Evolutionary conservation across 2,797 vertebrate genomes (phyloP).

Genomic region (Brotogeris chrysoptera): DNA sequence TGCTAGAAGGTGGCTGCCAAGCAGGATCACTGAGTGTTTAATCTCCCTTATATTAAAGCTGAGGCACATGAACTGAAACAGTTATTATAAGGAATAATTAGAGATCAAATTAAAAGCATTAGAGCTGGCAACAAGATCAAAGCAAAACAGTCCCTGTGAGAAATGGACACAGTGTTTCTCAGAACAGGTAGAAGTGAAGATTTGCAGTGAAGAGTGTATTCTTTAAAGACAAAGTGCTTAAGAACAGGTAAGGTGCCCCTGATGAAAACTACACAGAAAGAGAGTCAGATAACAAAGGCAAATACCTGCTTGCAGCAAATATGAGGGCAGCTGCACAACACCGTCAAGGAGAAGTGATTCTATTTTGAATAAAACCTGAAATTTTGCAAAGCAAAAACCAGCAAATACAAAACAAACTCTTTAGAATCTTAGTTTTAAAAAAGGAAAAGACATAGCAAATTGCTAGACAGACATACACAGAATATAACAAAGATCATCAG

Average conservation of each 20-base stretch:
- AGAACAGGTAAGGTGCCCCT: background rate
- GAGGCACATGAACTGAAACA: conserved; percentile 45
- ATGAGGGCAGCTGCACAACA: background rate
- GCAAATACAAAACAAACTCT: background rate
- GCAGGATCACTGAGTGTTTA: conserved; percentile 37
- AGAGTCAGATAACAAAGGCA: background rate
- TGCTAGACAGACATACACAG: background rate
- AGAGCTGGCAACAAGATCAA: conserved; percentile 56
- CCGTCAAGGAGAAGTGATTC: background rate
- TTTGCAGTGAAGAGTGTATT: background rate
- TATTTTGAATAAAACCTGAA: background rate
- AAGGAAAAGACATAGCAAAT: background rate
- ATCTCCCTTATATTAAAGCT: conserved; percentile 35
- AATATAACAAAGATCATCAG: background rate
- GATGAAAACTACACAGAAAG: background rate
- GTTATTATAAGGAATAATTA: conserved; percentile 48
- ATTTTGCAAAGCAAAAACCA: background rate
- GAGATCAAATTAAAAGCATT: conserved; percentile 57
- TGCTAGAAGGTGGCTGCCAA: conserved; percentile 12
- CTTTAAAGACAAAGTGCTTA: background rate
- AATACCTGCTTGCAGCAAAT: background rate
- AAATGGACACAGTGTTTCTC: background rate
- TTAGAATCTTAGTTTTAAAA: background rate
- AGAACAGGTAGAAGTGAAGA: conserved; percentile 23
- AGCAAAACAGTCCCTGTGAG: conserved; percentile 24